Base-by-base conservation (phyloP, 2,888 invertebrate genomes). In the Tetragnatha montana region DNA sequence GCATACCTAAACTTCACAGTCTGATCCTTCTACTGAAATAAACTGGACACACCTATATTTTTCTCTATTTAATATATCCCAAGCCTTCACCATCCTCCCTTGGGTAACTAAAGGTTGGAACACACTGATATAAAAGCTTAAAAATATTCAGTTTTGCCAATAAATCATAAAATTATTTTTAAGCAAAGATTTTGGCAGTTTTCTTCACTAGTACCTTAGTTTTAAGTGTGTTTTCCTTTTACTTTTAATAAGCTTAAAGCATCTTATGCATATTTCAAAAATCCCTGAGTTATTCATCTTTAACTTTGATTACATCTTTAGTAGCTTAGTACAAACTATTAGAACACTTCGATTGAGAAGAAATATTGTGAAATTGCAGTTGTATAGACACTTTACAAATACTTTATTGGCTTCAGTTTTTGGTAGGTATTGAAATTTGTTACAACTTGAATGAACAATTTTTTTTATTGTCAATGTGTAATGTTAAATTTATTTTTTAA, bases 371-470 rank as follows among this genome's bases (percentile, higher is more conserved):
- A 98, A 99, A 94, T 94, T 98, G 87, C 95, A 96, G 6, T 94
- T 98, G 88, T 99, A 98, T 94, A 95, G 96, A 92, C 98, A 98
- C 94, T 98, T 99, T 94, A 98, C 98, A 88, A 98, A 98, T 94
- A 97, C 98, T 12, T 94, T 98, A 92, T 96, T 98, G 93, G 97
- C 98, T 94, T 96, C 97, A 71, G 97, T 98, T 78, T 95, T 97
- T 92, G 94, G 94, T 94, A 92, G 79, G 50, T 86, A 21, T 35
- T 21, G 10, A 70, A 12, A 47, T 76, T 76, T 49, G 47, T 0
- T 70, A 69, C 35, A 35, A 35, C 50, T 81, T 12, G 6, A 50
- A 14, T 21, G 22, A 60, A 14, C 80, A 22, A 6, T 0, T 17
- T 60, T n/a, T 60, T 60, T 60, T 12, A 12, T 60, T 60, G 12